phyloP scores from a whole-genome alignment of 2,888 invertebrate species.

The Aethes cnicana region DNA sequence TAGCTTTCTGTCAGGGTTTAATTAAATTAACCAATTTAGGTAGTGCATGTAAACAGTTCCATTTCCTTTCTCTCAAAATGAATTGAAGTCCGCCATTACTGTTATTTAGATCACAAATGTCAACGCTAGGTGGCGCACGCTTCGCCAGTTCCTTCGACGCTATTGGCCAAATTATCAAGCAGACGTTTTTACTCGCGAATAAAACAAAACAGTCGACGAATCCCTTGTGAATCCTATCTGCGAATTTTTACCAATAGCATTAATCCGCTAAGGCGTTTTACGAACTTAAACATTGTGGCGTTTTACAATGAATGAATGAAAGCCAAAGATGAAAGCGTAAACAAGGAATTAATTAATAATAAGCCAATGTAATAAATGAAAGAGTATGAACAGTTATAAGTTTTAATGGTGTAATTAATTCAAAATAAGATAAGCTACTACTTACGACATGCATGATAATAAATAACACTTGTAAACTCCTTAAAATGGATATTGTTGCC shows the following conservation, averaged over 20 bases:
- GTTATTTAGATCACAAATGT: constrained; percentile 49
- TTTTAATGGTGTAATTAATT: constrained; percentile 44
- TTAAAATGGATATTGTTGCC: constrained; percentile 72
- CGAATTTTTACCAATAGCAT: too few species aligned
- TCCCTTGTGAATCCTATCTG: too few species aligned
- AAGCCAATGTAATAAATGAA: constrained; percentile 13
- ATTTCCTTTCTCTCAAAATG: constrained; percentile 64
- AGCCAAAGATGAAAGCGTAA: too few species aligned
- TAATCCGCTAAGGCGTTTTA: constrained; percentile 14
- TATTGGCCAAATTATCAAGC: constrained; percentile 56
- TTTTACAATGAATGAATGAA: background rate
- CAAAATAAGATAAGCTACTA: constrained; percentile 48
- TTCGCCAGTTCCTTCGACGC: constrained; percentile 37
- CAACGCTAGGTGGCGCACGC: constrained; percentile 66
- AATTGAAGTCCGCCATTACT: constrained; percentile 72
- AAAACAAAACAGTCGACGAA: too few species aligned
- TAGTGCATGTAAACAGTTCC: constrained; percentile 45
- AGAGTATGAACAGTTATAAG: constrained; percentile 37
- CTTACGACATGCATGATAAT: constrained; percentile 50
- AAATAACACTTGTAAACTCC: constrained; percentile 48
- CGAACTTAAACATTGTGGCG: background rate
- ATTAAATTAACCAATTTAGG: constrained; percentile 38
- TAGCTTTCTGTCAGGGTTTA: constrained; percentile 28
- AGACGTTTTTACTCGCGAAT: background rate
- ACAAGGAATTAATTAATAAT: too few species aligned